Base-by-base conservation (phyloP, 2,797 vertebrate species). In the Centroberyx gerrardi region DNA sequence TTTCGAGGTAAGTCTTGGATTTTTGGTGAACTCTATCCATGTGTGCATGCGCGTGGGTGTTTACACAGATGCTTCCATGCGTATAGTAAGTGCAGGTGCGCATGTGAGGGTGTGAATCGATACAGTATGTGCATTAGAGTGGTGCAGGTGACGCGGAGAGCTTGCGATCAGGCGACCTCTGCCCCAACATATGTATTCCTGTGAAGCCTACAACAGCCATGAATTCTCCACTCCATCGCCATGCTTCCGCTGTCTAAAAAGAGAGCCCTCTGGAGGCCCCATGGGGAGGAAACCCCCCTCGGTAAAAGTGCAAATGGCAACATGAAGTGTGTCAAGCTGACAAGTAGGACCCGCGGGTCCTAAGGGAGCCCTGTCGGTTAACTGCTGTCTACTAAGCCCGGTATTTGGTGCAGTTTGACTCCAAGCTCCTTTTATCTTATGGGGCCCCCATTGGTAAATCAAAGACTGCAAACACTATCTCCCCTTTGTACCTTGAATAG, bases 401-500 rank as follows among this genome's bases (percentile, higher is more conserved):
- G 86, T 84, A 84, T 87, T 84, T 90, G 77, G 80, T 83, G 80
- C 82, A 85, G 83, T 87, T 91, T 91, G 86, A 92, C 90, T 91
- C 62, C 63, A 46, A 81, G 85, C 61, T 80, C 74, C 66, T 80
- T 87, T 88, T 87, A 87, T 91, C 92, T 92, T 90, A 83, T 83
- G 68, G 74, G 72, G 69, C 69, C 82, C 83, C 54, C 84, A 83
- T 88, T 62, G 55, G 83, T 89, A 86, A 92, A 93, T 93, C 88
- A 94, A 92, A 91, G 90, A 74, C 80, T 72, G 78, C 84, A 91
- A 92, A 93, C 82, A 91, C 87, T 72, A 83, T 90, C 89, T 92
- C 77, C 81, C 73, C 87, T 91, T 91, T 91, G 87, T 91, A 89
- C 84, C 87, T 84, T 80, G 84, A 91, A 88, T 68, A 74, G 84